Conservation (phyloP, 2,888 invertebrate genomes). For the Cactoblastis cactorum region DNA sequence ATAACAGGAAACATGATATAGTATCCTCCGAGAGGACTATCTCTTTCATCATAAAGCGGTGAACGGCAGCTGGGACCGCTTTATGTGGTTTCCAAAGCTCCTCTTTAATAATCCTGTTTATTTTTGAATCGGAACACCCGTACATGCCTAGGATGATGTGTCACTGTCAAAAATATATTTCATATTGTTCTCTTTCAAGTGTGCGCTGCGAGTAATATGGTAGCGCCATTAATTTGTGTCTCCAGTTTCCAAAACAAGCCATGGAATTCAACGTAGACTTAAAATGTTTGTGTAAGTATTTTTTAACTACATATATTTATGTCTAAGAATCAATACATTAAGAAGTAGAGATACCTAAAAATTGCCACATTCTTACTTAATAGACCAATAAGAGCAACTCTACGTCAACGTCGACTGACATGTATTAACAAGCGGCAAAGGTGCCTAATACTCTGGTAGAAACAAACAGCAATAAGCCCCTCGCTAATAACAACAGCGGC, state of each 20-base stretch:
- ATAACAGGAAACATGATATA: slow-evolving; percentile 77
- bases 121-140: slow-evolving; percentile 68
- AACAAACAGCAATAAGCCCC: slow-evolving; percentile 69
- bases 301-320: not conserved
- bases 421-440: slow-evolving; percentile 17
- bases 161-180: slow-evolving; percentile 39
- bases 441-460: slow-evolving; percentile 33
- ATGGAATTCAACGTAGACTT: not conserved
- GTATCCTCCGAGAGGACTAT: slow-evolving; percentile 57
- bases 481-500: slow-evolving; percentile 74
- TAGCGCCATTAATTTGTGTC: slow-evolving; percentile 12
- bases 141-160: slow-evolving; percentile 54
- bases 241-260: slow-evolving; percentile 6
- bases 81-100: slow-evolving; percentile 72
- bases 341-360: too few relatives aligned
- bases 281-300: not conserved
- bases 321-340: not conserved
- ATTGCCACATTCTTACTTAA: not conserved
- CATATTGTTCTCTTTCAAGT: slow-evolving; percentile 21
- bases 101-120: slow-evolving; percentile 75
- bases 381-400: not conserved
- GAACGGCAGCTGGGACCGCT: slow-evolving; percentile 68
- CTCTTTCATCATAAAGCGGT: slow-evolving; percentile 75
- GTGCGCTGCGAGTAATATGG: slow-evolving; percentile 7
- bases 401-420: not conserved